phyloP scores from a whole-genome alignment of 2,888 invertebrate genomes.

The Nephrotoma appendiculata region DNA sequence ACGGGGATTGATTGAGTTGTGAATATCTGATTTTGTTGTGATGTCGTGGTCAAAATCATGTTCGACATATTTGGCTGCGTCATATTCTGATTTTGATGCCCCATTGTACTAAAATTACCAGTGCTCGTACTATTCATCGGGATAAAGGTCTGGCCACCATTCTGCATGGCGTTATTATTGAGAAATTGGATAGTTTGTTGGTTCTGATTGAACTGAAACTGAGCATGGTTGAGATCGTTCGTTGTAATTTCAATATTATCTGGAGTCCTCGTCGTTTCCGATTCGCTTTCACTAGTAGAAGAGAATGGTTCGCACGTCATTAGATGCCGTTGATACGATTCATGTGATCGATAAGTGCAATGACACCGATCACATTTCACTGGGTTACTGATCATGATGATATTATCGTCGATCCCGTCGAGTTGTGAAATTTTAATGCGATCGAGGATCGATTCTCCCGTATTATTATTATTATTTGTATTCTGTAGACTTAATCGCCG shows the following conservation, averaged over 20 bases:
- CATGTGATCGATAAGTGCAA: slow-evolving; percentile 69
- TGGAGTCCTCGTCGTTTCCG: slow-evolving; percentile 44
- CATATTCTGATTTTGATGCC: slow-evolving; percentile 1
- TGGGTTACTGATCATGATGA: slow-evolving; percentile 26
- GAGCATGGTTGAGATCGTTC: slow-evolving; percentile 4
- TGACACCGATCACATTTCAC: slow-evolving; percentile 80
- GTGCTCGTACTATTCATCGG: not conserved
- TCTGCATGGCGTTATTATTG: not conserved
- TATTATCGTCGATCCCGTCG: slow-evolving; percentile 48
- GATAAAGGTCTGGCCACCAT: not conserved
- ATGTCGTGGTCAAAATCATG: slow-evolving; percentile 11
- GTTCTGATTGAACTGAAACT: slow-evolving; percentile 1
- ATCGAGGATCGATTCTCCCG: slow-evolving; percentile 7
- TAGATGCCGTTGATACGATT: slow-evolving; percentile 67
- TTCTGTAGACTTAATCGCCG: slow-evolving; percentile 11
- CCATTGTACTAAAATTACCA: not conserved
- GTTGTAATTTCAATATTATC: slow-evolving; percentile 15
- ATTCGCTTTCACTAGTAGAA: slow-evolving; percentile 65
- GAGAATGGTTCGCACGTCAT: slow-evolving; percentile 62
- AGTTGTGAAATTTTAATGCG: slow-evolving; percentile 43
- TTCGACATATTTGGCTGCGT: slow-evolving; percentile 12
- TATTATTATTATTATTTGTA: slow-evolving; percentile 6
- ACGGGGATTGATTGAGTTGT: slow-evolving; percentile 7
- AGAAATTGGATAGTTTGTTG: slow-evolving; percentile 1
- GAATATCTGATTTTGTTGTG: slow-evolving; percentile 9